phyloP scores from a whole-genome alignment of 2,113 vertebrate genomes.

The Ctenomys sociabilis region DNA sequence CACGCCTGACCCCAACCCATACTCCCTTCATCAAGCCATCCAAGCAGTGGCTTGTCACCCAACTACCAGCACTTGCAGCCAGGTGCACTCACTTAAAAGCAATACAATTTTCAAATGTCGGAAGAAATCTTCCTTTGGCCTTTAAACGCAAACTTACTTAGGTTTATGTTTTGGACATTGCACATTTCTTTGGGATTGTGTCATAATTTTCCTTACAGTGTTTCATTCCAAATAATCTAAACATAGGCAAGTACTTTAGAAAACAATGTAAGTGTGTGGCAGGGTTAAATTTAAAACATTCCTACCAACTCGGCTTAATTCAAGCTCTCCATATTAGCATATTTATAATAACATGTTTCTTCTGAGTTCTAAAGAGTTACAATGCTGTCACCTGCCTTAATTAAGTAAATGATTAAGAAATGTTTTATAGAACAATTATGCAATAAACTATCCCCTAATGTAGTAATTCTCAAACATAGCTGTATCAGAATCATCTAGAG shows the following conservation, averaged over 20 bases:
- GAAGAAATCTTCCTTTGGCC: constrained; percentile 21
- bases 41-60: background rate
- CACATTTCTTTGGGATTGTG: constrained; percentile 26
- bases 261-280: background rate
- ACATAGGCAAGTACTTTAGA: constrained; percentile 17
- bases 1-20: background rate
- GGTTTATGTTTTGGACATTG: background rate
- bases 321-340: constrained; percentile 40
- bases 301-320: constrained; percentile 40
- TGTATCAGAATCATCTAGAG: background rate
- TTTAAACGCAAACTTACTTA: constrained; percentile 49
- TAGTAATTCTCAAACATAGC: constrained; percentile 30
- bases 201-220: constrained; percentile 38
- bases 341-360: constrained; percentile 31
- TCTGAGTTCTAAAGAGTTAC: constrained; percentile 1
- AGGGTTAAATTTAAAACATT: constrained; percentile 43
- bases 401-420: constrained; percentile 9
- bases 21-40: background rate
- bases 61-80: background rate
- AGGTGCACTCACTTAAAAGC: background rate
- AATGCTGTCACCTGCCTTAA: background rate
- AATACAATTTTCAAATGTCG: constrained; percentile 7
- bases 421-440: background rate
- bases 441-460: background rate
- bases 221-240: constrained; percentile 47